These are phyloP conservation scores for Shargacucullia verbasci DNA, from an alignment of 2,888 invertebrate genomes.

Conservation along the genomic window DNA sequence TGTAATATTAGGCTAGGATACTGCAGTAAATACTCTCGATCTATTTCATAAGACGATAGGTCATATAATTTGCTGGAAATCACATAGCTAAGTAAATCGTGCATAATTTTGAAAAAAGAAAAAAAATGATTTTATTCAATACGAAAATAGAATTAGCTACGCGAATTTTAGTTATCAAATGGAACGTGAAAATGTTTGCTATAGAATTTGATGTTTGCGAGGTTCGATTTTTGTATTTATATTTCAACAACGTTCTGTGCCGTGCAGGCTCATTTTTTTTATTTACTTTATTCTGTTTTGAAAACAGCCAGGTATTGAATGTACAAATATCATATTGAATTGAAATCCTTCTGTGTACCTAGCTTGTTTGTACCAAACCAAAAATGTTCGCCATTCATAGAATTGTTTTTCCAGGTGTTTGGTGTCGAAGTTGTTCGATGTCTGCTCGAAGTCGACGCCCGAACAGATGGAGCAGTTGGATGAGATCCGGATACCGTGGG, in stretches of 20 bases:
- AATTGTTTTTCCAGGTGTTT: constrained; percentile 90
- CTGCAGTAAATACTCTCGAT: too few relatives aligned
- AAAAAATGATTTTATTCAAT: constrained; percentile 24
- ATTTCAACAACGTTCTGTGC: constrained; percentile 12
- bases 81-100: constrained; percentile 10
- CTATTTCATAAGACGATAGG: too few relatives aligned
- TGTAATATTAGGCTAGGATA: too few relatives aligned
- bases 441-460: constrained; percentile 97
- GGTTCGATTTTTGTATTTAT: constrained; percentile 25
- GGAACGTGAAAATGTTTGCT: constrained; percentile 37
- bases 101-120: constrained; percentile 13
- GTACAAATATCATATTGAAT: too few relatives aligned
- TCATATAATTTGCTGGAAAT: too few relatives aligned
- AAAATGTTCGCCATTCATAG: constrained; percentile 4
- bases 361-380: background rate
- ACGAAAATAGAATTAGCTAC: constrained; percentile 13
- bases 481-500: constrained; percentile 98
- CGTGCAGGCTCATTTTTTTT: constrained; percentile 7
- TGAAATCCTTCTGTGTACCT: too few relatives aligned
- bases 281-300: constrained; percentile 16
- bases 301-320: background rate
- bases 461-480: constrained; percentile 97
- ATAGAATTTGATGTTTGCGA: constrained; percentile 34
- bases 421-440: constrained; percentile 98
- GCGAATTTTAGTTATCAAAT: constrained; percentile 26